Evolutionary conservation across 2,113 vertebrate genomes (phyloP), one percentile per base, ranked within the genome.

Genomic region (Stegastes partitus): DNA sequence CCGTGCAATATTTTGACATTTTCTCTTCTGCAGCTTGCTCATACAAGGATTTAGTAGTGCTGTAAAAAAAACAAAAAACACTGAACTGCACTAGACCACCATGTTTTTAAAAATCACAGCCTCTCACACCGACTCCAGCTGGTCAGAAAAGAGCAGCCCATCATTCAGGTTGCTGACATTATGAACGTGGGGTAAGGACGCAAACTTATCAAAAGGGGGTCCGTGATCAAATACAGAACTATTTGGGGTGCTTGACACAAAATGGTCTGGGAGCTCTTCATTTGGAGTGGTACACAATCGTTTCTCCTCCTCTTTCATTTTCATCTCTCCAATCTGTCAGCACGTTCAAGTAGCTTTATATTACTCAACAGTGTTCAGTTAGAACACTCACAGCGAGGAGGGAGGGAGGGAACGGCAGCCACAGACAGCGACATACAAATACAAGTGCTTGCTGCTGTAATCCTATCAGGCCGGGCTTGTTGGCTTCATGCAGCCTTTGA

Each of bases 221-320:
- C 31, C 3, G 21, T 50, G 67, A 89, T 85, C 79, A 75, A 88
- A 86, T 23, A 64, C 65, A 45, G 45, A 70, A 77, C 61, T 54
- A 73, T 84, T 67, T 51, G 42, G 55, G 74, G 77, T 56, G 61
- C 84, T 88, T 55, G 81, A 91, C 58, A 79, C 61, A 16, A 82
- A 86, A 83, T 8, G 44, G 81, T 74, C 50, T 28, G 54, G 74
- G 64, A 66, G 82, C 86, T 68, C 82, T 84, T 82, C 62, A 85
- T 1, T 18, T 90, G 75, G 79, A 91, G 79, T 77, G 78, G 81
- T 68, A 84, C 83, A 83, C 86, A 83, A 61, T 87, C 62, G 37
- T 76, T 65, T 66, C 82, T 66, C 64, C 28, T 74, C 47, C 72
- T 66, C 65, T 86, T 84, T 82, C n/a, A 58, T 74, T 70, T 69